phyloP scores from a whole-genome alignment of 2,888 invertebrate genomes.

The Macrophya annulata region DNA sequence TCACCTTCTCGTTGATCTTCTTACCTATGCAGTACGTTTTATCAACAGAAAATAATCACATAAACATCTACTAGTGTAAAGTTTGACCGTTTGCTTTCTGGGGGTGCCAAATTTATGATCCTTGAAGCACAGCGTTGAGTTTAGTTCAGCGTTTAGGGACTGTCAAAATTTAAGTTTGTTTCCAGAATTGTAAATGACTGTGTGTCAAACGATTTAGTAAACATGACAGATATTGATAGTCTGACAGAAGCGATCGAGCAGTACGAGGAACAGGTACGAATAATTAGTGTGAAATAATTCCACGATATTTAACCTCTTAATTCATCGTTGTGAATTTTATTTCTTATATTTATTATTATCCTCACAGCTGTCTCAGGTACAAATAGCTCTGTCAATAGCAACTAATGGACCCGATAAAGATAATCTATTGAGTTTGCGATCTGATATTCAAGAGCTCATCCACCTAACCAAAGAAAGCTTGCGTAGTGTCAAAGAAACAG shows the following conservation, averaged over 20 bases:
- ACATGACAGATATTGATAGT: constrained; percentile 69
- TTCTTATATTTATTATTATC: constrained; percentile 27
- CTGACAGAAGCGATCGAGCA: constrained; percentile 70
- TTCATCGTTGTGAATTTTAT: background rate
- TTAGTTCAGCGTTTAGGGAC: background rate
- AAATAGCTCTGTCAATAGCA: constrained; percentile 81
- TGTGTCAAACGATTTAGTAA: background rate
- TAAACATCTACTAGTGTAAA: background rate
- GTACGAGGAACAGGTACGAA: constrained; percentile 73
- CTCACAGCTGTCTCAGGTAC: constrained; percentile 84
- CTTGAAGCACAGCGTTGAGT: background rate
- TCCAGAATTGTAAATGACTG: background rate
- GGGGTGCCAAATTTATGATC: background rate
- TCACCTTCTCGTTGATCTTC: background rate
- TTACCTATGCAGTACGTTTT: background rate
- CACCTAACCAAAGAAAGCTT: constrained; percentile 85
- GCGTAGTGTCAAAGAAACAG: constrained; percentile 68
- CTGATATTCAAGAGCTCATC: constrained; percentile 86
- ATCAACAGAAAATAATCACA: background rate
- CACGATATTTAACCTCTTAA: background rate
- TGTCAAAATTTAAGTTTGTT: constrained; percentile 24
- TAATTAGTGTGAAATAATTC: background rate
- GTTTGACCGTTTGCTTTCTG: background rate
- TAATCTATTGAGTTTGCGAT: constrained; percentile 83
- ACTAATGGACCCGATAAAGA: constrained; percentile 81